Percentiles rank a stretch among this genome's conserved stretches.
Conservation (phyloP, 2,888 invertebrate genomes). For the Lasioglossum morio region DNA sequence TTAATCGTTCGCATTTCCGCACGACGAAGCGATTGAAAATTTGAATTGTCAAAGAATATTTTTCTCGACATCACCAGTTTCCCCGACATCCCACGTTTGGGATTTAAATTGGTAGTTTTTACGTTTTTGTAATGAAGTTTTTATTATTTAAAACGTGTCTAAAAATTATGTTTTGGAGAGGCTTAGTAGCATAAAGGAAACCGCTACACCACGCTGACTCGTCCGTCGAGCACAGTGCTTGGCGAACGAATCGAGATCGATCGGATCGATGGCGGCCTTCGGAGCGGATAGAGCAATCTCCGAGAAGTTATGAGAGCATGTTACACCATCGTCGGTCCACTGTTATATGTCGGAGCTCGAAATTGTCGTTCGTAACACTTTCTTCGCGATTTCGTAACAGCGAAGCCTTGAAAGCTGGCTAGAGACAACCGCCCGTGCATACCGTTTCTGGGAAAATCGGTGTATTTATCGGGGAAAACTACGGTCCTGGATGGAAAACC, state of each 20-base stretch:
- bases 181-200: too few relatives aligned
- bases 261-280: neutral
- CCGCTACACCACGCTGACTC: too few relatives aligned
- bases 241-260: neutral
- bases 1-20: too few relatives aligned
- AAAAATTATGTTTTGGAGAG: too few relatives aligned
- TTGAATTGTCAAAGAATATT: too few relatives aligned
- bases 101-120: too few relatives aligned
- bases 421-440: neutral
- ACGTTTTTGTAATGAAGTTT: too few relatives aligned
- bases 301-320: neutral
- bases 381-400: slow-evolving; percentile 26
- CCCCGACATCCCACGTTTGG: too few relatives aligned
- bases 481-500: neutral
- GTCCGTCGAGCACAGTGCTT: neutral
- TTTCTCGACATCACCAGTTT: too few relatives aligned
- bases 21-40: too few relatives aligned
- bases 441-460: slow-evolving; percentile 9
- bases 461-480: neutral
- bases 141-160: too few relatives aligned
- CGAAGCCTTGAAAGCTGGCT: slow-evolving; percentile 20
- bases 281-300: neutral
- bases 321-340: slow-evolving; percentile 20
- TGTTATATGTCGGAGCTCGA: neutral
- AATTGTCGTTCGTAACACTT: slow-evolving; percentile 28